phyloP scores from a whole-genome alignment of 2,797 vertebrate species.

The Sebastes oblongus region DNA sequence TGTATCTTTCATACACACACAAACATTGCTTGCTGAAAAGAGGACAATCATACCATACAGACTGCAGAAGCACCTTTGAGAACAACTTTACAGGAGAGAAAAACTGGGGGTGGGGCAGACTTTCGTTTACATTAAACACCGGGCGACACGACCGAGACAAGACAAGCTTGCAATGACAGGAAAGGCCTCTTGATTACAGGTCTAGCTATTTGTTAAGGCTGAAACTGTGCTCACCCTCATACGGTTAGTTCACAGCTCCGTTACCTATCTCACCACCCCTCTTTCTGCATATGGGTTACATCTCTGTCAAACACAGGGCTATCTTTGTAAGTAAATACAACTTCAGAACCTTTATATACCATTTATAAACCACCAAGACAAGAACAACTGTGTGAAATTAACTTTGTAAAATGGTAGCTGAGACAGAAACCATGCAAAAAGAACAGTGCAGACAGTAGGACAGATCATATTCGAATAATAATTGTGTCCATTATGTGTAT shows the following conservation, averaged over 20 bases:
- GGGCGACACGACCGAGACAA: slow-evolving; percentile 50
- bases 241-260: slow-evolving; percentile 34
- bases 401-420: slow-evolving; percentile 2
- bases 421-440: slow-evolving; percentile 38
- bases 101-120: background rate
- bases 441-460: background rate
- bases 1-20: slow-evolving; percentile 60
- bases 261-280: background rate
- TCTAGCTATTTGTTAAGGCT: slow-evolving; percentile 79
- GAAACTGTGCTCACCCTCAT: slow-evolving; percentile 66
- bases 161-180: slow-evolving; percentile 74
- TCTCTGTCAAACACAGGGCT: slow-evolving; percentile 19
- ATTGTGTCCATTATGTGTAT: slow-evolving; percentile 12
- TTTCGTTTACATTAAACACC: slow-evolving; percentile 55
- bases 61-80: too few relatives aligned
- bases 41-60: too few relatives aligned
- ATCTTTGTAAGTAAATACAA: slow-evolving; percentile 19
- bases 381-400: slow-evolving; percentile 15
- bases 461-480: slow-evolving; percentile 11
- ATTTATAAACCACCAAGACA: background rate
- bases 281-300: slow-evolving; percentile 17
- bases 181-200: slow-evolving; percentile 79
- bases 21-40: too few relatives aligned
- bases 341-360: slow-evolving; percentile 5
- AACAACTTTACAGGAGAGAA: too few relatives aligned